Conservation (phyloP, 2,888 invertebrate species). For the Strigamia maritima region DNA sequence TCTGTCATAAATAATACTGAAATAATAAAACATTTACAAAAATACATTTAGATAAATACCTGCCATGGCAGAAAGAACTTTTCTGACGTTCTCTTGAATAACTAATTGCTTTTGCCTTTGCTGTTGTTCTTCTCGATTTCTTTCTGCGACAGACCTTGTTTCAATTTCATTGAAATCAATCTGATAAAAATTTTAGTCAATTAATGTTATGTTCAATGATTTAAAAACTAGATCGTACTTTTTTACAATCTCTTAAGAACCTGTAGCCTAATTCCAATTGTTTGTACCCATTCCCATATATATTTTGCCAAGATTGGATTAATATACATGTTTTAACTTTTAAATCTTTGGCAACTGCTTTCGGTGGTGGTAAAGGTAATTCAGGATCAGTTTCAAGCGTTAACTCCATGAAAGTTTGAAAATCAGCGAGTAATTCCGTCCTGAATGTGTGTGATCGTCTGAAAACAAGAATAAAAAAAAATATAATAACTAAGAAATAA, state of each 20-base stretch:
- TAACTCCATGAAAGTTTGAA: conserved; percentile 55
- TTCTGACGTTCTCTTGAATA: conserved; percentile 48
- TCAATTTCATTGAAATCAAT: conserved; percentile 53
- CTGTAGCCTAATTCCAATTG: conserved; percentile 55
- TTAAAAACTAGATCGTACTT: conserved; percentile 42
- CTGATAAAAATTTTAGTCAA: conserved; percentile 43
- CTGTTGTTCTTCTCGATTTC: conserved; percentile 48
- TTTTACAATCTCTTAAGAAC: conserved; percentile 54
- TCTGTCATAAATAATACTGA: conserved; percentile 37
- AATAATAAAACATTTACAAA: background rate
- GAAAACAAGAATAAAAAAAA: background rate
- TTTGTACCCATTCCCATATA: conserved; percentile 55
- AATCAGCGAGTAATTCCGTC: conserved; percentile 52
- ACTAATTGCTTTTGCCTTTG: conserved; percentile 47
- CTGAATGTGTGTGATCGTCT: conserved; percentile 57
- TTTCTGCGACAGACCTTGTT: conserved; percentile 49
- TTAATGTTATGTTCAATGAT: no score
- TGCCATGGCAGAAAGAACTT: conserved; percentile 49
- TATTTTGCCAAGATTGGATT: conserved; percentile 56
- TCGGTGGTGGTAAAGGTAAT: conserved; percentile 57
- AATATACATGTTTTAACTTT: conserved; percentile 53
- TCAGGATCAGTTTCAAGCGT: conserved; percentile 54
- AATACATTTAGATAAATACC: conserved; percentile 44
- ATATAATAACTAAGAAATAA: background rate
- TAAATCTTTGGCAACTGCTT: conserved; percentile 53